Conservation (phyloP, 2,888 invertebrate genomes). For the Mayetiola destructor region DNA sequence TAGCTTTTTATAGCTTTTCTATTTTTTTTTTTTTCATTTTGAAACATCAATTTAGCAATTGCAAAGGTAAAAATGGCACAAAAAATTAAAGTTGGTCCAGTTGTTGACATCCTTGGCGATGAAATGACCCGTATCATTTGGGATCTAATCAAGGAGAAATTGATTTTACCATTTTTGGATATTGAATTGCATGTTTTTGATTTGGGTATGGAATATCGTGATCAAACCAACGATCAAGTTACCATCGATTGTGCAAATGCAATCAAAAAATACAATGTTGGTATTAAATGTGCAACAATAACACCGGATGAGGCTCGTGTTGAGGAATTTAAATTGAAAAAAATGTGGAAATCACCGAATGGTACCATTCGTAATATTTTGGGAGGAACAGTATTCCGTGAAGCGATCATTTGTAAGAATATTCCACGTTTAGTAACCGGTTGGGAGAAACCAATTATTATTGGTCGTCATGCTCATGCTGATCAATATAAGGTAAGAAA, state of each 20-base stretch:
- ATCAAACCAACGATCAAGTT: conserved; percentile 86
- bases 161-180: conserved; percentile 90
- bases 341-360: conserved; percentile 87
- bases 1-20: too few species aligned
- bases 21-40: too few species aligned
- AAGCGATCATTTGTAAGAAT: conserved; percentile 80
- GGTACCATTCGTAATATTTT: conserved; percentile 79
- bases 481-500: conserved; percentile 95
- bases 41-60: too few species aligned
- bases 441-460: conserved; percentile 94
- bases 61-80: conserved; percentile 27
- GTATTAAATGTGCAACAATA: conserved; percentile 97
- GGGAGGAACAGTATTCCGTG: conserved; percentile 60
- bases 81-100: conserved; percentile 69
- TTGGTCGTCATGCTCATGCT: conserved; percentile 95
- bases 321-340: conserved; percentile 72
- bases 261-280: conserved; percentile 92
- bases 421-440: conserved; percentile 89
- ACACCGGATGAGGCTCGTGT: conserved; percentile 96
- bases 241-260: conserved; percentile 95
- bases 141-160: conserved; percentile 93
- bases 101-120: conserved; percentile 87
- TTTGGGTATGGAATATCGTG: conserved; percentile 88
- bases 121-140: conserved; percentile 97
- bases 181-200: conserved; percentile 89